Base-by-base conservation (phyloP, 2,888 invertebrate species). In the Epirrita christyi region DNA sequence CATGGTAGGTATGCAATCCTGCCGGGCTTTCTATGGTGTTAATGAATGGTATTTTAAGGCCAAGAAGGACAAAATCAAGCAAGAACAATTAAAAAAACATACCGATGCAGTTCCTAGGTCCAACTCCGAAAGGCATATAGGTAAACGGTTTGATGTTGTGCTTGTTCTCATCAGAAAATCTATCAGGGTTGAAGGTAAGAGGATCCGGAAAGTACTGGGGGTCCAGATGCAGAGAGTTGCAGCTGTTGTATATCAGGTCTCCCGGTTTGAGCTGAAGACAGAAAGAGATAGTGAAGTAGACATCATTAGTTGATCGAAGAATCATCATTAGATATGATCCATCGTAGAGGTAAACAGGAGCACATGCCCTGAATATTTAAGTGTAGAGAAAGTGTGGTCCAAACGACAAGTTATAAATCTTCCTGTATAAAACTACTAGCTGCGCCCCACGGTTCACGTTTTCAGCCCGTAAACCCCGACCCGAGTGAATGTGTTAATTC, bases 101-200 rank as follows among this genome's bases (percentile, higher is more conserved):
- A 86, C 93, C 93, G 47, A 93, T 88, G 66, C 93, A 94, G 64
- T 77, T 87, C 52, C 93, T 85, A 0, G 93, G 93, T 0, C 93
- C 93, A 15, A 78, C 63, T 1, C 93, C 93, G 64, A 93, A 93
- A 0, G 93, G 93, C 73, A 92, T 68, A 61, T 85, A 93, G 0
- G 91, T 84, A 61, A 87, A 91, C 0, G 91, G 88, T 49, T 84
- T 72, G 40, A 93, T 85, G 0, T 85, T 85, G 0, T 78, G 75
- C 62, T 84, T 88, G 58, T 85, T 86, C 50, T 89, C 88, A 0
- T 85, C 82, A 0, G 79, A 82, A 66, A 92, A 92, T 45, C 89
- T 71, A 27, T 92, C 89, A 0, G 93, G 93, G 50, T 88, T 75
- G 59, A 91, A 92, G 55, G 66, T 64, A 8, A 72, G 65, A 0